Conservation (phyloP, 2,113 vertebrate genomes). For the Ursus arctos region DNA sequence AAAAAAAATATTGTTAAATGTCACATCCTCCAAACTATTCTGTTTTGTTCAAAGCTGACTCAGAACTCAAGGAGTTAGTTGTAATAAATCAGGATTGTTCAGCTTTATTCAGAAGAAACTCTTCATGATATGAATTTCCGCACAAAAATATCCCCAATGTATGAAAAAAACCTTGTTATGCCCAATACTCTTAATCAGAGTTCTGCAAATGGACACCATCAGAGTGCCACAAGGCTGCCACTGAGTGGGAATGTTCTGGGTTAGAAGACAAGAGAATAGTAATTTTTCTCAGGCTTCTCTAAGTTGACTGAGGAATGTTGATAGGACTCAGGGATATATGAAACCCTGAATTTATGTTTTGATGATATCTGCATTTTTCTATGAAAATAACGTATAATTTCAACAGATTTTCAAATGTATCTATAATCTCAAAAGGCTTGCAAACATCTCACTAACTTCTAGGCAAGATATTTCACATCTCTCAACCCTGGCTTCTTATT, state of each 20-base stretch:
- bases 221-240: background rate
- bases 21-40: background rate
- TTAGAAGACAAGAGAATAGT: background rate
- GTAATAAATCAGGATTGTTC: background rate
- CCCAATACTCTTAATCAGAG: background rate
- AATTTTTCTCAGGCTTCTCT: slow-evolving; percentile 8
- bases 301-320: background rate
- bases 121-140: slow-evolving; percentile 7
- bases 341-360: slow-evolving; percentile 12
- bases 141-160: slow-evolving; percentile 7
- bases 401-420: background rate
- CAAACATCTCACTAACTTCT: background rate
- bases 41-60: background rate
- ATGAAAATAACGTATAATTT: background rate
- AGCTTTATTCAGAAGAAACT: background rate
- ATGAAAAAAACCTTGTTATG: background rate
- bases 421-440: background rate
- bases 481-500: background rate
- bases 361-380: background rate
- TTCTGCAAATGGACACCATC: background rate
- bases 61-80: background rate
- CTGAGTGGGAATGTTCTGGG: background rate
- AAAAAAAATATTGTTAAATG: slow-evolving; percentile 18
- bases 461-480: background rate
- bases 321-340: background rate